phyloP scores from a whole-genome alignment of 2,888 invertebrate genomes.

The Morpho helenor region DNA sequence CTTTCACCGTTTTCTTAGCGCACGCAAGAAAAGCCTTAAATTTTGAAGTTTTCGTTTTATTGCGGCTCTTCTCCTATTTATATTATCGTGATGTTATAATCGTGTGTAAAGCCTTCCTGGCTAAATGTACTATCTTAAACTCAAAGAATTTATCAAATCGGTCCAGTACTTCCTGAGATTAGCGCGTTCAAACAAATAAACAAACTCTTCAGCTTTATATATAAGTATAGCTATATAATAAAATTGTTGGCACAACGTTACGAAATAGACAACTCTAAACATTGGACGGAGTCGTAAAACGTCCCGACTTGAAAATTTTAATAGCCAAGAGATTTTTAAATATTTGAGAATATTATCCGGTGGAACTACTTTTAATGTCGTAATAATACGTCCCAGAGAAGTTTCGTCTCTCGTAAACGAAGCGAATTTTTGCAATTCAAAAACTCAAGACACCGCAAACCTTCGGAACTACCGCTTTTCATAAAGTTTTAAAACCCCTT shows the following conservation, averaged over 20 bases:
- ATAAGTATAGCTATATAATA: neutral
- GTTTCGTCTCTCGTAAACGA: conserved; percentile 15
- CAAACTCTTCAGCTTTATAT: too few relatives aligned
- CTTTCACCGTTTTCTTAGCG: too few relatives aligned
- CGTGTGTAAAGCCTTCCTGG: too few relatives aligned
- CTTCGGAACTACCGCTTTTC: conserved; percentile 20
- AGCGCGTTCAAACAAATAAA: too few relatives aligned
- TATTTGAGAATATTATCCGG: conserved; percentile 13
- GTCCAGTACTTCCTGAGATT: too few relatives aligned
- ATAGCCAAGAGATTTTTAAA: conserved; percentile 9
- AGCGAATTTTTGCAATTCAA: conserved; percentile 22
- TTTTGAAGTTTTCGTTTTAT: too few relatives aligned
- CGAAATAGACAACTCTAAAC: conserved; percentile 9
- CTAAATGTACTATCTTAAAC: too few relatives aligned
- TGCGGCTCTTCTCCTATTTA: too few relatives aligned
- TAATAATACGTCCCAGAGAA: conserved; percentile 20
- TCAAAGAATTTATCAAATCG: too few relatives aligned
- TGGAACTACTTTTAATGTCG: conserved; percentile 17
- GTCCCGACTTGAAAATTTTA: conserved; percentile 7
- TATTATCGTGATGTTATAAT: too few relatives aligned
- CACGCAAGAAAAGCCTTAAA: too few relatives aligned
- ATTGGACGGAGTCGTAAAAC: conserved; percentile 6
- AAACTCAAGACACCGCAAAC: conserved; percentile 21
- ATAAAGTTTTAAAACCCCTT: conserved; percentile 18
- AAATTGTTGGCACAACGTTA: conserved; percentile 3